A percentile compares a stretch with the other conserved stretches of the same genome.
Evolutionary conservation across 1,140 invertebrate species (phyloP).

Genomic region (Drosophila auraria): DNA sequence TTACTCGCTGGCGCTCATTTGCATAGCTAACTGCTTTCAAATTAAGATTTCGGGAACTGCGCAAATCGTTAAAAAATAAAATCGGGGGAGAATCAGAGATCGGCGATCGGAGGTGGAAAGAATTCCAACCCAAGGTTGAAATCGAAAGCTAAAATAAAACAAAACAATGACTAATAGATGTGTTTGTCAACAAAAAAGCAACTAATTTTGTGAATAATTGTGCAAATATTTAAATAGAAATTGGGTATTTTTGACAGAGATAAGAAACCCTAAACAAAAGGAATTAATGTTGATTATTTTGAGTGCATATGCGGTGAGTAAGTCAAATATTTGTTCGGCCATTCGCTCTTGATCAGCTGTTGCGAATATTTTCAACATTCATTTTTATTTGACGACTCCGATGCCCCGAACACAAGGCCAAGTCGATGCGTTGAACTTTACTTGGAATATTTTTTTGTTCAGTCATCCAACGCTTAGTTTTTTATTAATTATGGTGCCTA

Average conservation of each 20-base stretch:
- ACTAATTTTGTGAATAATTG: slow-evolving; percentile 28
- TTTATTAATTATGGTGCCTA: slow-evolving; percentile 36
- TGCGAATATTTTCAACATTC: slow-evolving; percentile 39
- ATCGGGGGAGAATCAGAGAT: background rate
- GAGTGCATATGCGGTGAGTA: slow-evolving; percentile 30
- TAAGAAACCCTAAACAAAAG: background rate
- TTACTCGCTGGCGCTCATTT: slow-evolving; percentile 33
- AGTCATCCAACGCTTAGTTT: slow-evolving; percentile 43
- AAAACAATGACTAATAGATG: slow-evolving; percentile 38
- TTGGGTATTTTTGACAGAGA: slow-evolving; percentile 7
- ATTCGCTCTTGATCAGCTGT: slow-evolving; percentile 42
- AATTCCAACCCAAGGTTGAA: slow-evolving; percentile 17
- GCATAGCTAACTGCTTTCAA: slow-evolving; percentile 36
- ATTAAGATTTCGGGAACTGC: slow-evolving; percentile 47
- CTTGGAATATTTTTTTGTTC: slow-evolving; percentile 33
- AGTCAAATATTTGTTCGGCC: slow-evolving; percentile 36
- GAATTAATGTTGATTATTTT: slow-evolving; percentile 18
- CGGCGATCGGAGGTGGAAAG: background rate
- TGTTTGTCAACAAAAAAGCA: slow-evolving; percentile 18
- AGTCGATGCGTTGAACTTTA: slow-evolving; percentile 53
- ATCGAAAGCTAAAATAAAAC: slow-evolving; percentile 11
- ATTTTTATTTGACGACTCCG: slow-evolving; percentile 17
- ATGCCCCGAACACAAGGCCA: slow-evolving; percentile 49
- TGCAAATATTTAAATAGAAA: slow-evolving; percentile 27
- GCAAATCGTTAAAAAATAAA: slow-evolving; percentile 24